A percentile compares a stretch with the other conserved stretches of the same genome.
Conservation (phyloP, 2,888 invertebrate genomes). For the Pseudeuparius sepicola region DNA sequence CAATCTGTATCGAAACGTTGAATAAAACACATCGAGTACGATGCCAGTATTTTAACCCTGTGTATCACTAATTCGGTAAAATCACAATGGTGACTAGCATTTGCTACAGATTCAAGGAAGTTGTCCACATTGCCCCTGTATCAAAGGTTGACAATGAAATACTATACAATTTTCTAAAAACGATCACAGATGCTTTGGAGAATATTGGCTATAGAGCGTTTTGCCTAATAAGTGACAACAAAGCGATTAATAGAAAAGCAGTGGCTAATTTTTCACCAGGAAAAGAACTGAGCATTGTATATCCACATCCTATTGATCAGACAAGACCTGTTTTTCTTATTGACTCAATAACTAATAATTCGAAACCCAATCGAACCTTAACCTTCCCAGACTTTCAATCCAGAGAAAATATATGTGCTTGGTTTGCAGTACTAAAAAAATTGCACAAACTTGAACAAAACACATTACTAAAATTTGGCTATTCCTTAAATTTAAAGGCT, state of each 20-base stretch:
- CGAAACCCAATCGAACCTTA: constrained; percentile 12
- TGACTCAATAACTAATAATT: no score
- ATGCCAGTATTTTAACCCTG: no score
- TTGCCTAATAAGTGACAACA: constrained; percentile 15
- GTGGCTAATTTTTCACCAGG: constrained; percentile 14
- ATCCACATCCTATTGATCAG: constrained; percentile 14
- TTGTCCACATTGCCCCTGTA: constrained; percentile 11
- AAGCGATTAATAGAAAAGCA: constrained; percentile 16
- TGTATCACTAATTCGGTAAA: no score
- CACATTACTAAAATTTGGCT: no score
- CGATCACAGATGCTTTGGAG: constrained; percentile 11
- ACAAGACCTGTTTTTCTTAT: constrained; percentile 15
- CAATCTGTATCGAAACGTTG: no score
- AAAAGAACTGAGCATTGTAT: constrained; percentile 14
- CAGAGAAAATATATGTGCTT: constrained; percentile 8
- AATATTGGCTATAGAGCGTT: constrained; percentile 16
- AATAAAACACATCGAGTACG: no score
- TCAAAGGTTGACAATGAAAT: constrained; percentile 6
- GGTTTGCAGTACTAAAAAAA: constrained; percentile 10
- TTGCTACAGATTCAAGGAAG: constrained; percentile 12
- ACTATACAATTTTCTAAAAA: constrained; percentile 4
- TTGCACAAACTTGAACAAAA: no score
- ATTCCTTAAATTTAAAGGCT: no score
- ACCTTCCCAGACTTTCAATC: constrained; percentile 13
- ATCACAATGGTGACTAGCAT: constrained; percentile 13